Evolutionary conservation across 2,888 invertebrate genomes (phyloP).

Genomic region (Dione juno): DNA sequence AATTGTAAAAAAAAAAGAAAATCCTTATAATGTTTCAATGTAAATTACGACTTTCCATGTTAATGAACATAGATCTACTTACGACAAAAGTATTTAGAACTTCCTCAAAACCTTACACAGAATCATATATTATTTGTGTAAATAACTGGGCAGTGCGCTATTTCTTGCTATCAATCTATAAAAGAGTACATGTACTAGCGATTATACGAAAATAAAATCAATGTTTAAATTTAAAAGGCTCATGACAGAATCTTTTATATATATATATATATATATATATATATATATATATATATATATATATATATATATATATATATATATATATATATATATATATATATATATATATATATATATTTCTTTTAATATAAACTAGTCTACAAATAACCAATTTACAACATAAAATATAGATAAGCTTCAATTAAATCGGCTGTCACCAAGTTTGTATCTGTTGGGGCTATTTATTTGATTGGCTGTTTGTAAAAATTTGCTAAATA

Average conservation of each 20-base stretch:
- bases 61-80: conserved; percentile 60
- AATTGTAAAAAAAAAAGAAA: conserved; percentile 12
- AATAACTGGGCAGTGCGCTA: conserved; percentile 47
- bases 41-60: conserved; percentile 44
- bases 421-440: conserved; percentile 25
- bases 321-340: neutral
- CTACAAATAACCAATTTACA: conserved; percentile 12
- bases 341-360: neutral
- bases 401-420: conserved; percentile 3
- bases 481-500: too few relatives aligned
- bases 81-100: conserved; percentile 36
- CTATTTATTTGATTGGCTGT: neutral
- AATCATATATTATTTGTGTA: conserved; percentile 44
- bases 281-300: neutral
- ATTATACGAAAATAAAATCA: conserved; percentile 35
- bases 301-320: neutral
- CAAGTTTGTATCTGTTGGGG: neutral
- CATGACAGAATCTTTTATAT: conserved; percentile 7
- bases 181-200: conserved; percentile 35
- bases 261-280: too few relatives aligned
- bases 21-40: conserved; percentile 23
- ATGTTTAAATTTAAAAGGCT: conserved; percentile 8
- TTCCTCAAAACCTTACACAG: too few relatives aligned
- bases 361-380: neutral
- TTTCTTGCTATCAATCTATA: conserved; percentile 33